A percentile compares a stretch with the other conserved stretches of the same genome.
These are phyloP conservation scores for Xanthorhoe designata DNA, from an alignment of 2,888 invertebrate species.

Conservation along the genomic window DNA sequence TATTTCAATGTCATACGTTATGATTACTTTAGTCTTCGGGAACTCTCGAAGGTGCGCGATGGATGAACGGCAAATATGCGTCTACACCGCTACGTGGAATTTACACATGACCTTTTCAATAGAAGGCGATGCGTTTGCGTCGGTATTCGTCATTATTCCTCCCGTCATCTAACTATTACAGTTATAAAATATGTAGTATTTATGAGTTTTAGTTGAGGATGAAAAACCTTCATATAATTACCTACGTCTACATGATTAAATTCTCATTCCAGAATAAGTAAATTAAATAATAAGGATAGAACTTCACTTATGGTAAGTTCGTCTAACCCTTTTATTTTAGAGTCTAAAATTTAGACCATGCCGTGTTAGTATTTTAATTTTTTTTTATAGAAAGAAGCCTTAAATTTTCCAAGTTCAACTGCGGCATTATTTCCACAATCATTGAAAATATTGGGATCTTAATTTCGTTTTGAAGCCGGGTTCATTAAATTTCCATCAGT, in stretches of 20 bases:
- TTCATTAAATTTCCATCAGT: conserved; percentile 39
- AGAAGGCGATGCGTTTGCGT: conserved; percentile 11
- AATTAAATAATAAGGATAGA: no score
- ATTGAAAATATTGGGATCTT: conserved; percentile 27
- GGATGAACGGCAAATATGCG: conserved; percentile 21
- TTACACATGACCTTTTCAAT: conserved; percentile 25
- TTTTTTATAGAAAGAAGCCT: not conserved
- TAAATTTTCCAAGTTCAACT: not conserved
- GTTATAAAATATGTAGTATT: not conserved
- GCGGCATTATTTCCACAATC: conserved; percentile 16
- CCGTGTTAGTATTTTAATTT: not conserved
- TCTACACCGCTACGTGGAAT: conserved; percentile 29
- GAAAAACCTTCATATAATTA: no score
- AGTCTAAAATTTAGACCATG: no score
- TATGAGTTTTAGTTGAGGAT: not conserved
- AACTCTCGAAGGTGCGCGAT: conserved; percentile 32
- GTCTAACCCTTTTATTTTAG: no score
- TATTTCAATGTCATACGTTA: conserved; percentile 29
- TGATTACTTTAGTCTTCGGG: conserved; percentile 26
- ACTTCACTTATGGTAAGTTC: no score
- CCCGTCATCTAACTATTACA: not conserved
- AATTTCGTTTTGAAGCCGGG: conserved; percentile 24
- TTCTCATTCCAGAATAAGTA: no score
- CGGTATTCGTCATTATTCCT: not conserved
- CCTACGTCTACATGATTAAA: no score